Evolutionary conservation across 2,888 invertebrate genomes (phyloP), one percentile per base, ranked within the genome.

Genomic region (Euzophera pinguis): DNA sequence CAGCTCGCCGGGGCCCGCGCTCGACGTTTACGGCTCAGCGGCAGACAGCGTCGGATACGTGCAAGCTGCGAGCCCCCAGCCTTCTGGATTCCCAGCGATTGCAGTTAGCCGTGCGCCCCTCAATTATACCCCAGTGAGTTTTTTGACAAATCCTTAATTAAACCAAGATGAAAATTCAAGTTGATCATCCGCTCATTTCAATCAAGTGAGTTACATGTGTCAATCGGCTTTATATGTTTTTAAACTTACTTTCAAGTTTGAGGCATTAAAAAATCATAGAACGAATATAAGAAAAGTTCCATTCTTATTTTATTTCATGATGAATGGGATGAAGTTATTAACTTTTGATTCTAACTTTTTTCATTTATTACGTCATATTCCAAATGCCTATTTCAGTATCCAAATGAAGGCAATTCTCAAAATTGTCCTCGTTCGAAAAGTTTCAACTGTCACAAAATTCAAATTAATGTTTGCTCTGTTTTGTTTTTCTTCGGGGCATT

Each of bases 21-120:
- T 98, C 75, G 98, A 98, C 84, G 96, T 98, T 92, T 98, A 98
- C 92, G 96, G 95, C 88, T 95, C 96, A 74, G 96, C 95, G 71
- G 94, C 93, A 63, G 97, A 97, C 80, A 96, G 95, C 80, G 95
- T 96, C 67, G 97, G 97, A 81, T 98, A 98, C 90, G 97, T 98
- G 81, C 98, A 98, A 92, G 98, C 98, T 72, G 97, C 98, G 71
- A 98, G 97, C 91, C 98, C 98, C 74, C 98, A 98, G 91, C 98
- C 98, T 71, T 96, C 97, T 78, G 97, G 97, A 76, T 98, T 98
- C 91, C 97, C 97, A 78, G 95, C 96, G 71, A 97, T 97, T 87
- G 97, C 97, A 72, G 97, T 97, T 80, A 97, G 96, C 92, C 95
- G 96, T 83, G 96, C 97, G 78, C 96, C 96, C 88, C 94, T 96